Base-by-base conservation (phyloP, 2,888 invertebrate species). In the Alsophila aescularia region DNA sequence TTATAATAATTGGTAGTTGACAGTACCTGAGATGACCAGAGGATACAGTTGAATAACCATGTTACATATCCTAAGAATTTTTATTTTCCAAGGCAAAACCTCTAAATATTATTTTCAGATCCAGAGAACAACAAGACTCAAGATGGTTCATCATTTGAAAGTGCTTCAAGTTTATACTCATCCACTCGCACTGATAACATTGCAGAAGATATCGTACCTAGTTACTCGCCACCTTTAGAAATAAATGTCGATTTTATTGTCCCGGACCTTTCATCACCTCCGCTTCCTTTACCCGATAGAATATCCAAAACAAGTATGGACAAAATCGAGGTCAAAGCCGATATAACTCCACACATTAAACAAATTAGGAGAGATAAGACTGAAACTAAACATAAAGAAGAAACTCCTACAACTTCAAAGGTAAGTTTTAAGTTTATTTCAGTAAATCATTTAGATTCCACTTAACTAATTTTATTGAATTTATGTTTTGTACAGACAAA, bases 81-180 rank as follows among this genome's bases (percentile, higher is more conserved):
- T n/a, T n/a, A 27, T 27, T 9, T 27, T 2, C 27, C 27, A 9
- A 15, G 1, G 14, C 5, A 34, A 15, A 53, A 54, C 37, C 10
- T 24, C 37, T 39, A 31, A 42, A 24, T 52, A 12, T 62, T 45
- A 40, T 39, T 92, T 79, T 79, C 67, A 93, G 93, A 84, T 85
- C 92, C 81, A 71, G 93, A 92, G 83, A 92, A 92, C 64, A 93
- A 93, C 60, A 93, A 93, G 72, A 71, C 88, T 2, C 94, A 94
- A 73, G 96, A 96, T 58, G 96, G 96, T 18, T 96, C 96, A 63
- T 96, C 96, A n/a, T 96, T 97, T 81, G 97, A 97, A 84, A 96
- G 96, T 80, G 96, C 96, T 60, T 96, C 96, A 52, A 96, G 96
- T 35, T 90, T 96, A 55, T 96, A 96, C 81, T 96, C 96, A 64